Evolutionary conservation across 2,888 invertebrate genomes (phyloP).

Genomic region (Serrognathus titanus): DNA sequence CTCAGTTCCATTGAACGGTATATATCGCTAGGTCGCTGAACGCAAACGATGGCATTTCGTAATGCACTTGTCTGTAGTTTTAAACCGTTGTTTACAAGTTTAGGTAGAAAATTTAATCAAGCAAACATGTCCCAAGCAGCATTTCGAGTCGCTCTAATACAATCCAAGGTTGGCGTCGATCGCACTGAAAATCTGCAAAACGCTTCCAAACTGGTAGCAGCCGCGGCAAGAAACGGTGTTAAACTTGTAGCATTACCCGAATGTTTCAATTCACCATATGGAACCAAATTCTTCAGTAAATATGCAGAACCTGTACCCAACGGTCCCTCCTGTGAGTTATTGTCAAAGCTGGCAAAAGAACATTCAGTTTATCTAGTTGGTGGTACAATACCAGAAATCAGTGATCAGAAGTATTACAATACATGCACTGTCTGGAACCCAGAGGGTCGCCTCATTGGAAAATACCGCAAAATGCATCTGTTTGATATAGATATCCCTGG

Average conservation of each 20-base stretch:
- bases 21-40: too few species aligned
- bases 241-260: conserved; percentile 73
- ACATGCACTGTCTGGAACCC: conserved; percentile 85
- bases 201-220: conserved; percentile 67
- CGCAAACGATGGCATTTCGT: too few species aligned
- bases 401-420: conserved; percentile 68
- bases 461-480: conserved; percentile 87
- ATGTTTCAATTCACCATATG: conserved; percentile 94
- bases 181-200: conserved; percentile 72
- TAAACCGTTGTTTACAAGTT: background rate
- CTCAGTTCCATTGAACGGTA: too few species aligned
- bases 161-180: conserved; percentile 71
- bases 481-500: conserved; percentile 95
- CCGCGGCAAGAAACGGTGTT: conserved; percentile 63
- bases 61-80: background rate
- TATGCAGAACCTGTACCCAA: conserved; percentile 82
- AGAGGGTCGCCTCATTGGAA: conserved; percentile 72
- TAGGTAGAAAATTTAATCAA: conserved; percentile 5
- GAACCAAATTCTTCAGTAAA: conserved; percentile 76
- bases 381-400: conserved; percentile 84
- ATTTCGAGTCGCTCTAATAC: conserved; percentile 70
- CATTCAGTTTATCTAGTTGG: conserved; percentile 78
- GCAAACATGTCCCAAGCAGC: conserved; percentile 8
- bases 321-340: conserved; percentile 68
- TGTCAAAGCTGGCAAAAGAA: conserved; percentile 74